phyloP scores from a whole-genome alignment of 53 echinoderm and acorn worm species.

The Apostichopus leukothele region DNA sequence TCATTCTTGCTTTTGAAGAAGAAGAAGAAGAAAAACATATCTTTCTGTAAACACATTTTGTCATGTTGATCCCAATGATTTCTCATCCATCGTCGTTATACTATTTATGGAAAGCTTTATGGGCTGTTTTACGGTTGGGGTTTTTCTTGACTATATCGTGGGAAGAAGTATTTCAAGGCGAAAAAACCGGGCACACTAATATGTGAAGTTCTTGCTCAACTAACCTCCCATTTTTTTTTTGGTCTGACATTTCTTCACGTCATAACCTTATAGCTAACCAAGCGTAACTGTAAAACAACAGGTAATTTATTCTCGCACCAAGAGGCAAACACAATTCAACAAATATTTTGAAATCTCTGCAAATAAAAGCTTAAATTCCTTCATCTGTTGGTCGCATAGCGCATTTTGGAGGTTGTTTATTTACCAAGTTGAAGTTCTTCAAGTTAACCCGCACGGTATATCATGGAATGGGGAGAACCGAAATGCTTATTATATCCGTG shows the following conservation, averaged over 20 bases:
- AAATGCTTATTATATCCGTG: neutral
- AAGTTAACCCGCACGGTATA: neutral
- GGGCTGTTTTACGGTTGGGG: neutral
- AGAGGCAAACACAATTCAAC: neutral
- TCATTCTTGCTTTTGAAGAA: neutral
- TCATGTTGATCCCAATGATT: neutral
- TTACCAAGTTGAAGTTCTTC: neutral
- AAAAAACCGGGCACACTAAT: neutral
- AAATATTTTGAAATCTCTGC: conserved; percentile 20
- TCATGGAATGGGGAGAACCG: neutral
- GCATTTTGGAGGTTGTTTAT: neutral
- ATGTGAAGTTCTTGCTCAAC: neutral
- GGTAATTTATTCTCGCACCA: conserved; percentile 26
- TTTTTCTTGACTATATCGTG: neutral
- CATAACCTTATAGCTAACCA: conserved; percentile 11
- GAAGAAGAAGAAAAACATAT: neutral
- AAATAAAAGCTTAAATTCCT: neutral
- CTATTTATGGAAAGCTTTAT: conserved; percentile 4
- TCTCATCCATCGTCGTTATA: neutral
- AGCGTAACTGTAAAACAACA: conserved; percentile 20
- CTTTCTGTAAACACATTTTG: neutral
- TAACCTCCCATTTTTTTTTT: neutral
- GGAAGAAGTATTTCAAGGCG: neutral
- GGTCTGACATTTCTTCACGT: conserved; percentile 13
- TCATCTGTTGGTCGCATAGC: neutral